phyloP scores from a whole-genome alignment of 2,888 invertebrate species.

The Chrysotoxum bicinctum region DNA sequence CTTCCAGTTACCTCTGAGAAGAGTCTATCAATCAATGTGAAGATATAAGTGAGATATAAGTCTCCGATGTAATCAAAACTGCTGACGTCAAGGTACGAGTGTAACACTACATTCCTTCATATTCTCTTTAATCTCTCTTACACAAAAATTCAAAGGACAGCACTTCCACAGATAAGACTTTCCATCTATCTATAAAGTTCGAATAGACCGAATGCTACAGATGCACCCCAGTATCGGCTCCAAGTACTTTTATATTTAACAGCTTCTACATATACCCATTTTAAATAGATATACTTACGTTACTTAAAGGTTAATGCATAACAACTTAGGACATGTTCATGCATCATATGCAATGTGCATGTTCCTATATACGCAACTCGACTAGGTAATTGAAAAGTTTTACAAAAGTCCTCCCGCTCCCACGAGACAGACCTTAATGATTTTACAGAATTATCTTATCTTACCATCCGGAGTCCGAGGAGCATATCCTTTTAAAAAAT shows the following conservation, averaged over 20 bases:
- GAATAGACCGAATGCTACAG: no score
- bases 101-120: no score
- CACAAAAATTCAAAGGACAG: no score
- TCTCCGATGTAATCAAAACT: no score
- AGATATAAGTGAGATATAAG: no score
- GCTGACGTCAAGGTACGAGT: no score
- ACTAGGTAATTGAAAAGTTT: background rate
- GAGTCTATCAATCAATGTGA: no score
- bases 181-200: no score
- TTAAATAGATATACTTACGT: background rate
- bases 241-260: background rate
- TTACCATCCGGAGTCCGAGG: background rate
- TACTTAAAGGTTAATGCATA: background rate
- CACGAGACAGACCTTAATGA: conserved; percentile 6
- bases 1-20: no score
- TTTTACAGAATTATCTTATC: background rate
- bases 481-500: background rate
- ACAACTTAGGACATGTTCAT: background rate
- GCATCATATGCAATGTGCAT: background rate
- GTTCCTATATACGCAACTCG: background rate
- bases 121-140: no score
- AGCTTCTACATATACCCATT: background rate
- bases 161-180: no score
- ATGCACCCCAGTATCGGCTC: no score
- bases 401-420: background rate